Percentiles rank a stretch among this genome's conserved stretches.
Conservation (phyloP, 2,113 vertebrate species). For the Phasianus colchicus region DNA sequence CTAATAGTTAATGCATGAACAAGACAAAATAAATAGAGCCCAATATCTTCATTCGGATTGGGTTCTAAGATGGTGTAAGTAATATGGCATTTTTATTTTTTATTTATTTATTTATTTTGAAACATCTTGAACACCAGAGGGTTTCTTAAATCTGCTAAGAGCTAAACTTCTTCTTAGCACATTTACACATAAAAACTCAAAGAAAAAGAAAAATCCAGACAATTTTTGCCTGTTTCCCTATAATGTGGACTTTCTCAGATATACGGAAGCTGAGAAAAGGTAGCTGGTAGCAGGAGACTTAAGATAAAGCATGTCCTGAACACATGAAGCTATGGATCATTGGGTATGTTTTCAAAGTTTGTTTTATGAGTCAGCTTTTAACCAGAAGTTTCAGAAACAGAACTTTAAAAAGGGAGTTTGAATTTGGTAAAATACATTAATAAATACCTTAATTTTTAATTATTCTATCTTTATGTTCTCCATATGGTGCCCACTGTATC, state of each 20-base stretch:
- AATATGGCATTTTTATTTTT: not conserved
- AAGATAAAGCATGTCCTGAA: not conserved
- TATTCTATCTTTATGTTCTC: not conserved
- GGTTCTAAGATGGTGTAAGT: not conserved
- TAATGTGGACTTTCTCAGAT: not conserved
- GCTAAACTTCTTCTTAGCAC: not conserved
- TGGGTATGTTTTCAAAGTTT: not conserved
- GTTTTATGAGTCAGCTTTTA: not conserved
- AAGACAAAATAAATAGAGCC: not conserved
- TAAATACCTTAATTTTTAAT: fast-evolving
- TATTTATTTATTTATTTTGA: not conserved
- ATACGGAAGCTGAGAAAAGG: not conserved
- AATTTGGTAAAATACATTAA: not conserved
- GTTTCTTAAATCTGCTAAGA: not conserved
- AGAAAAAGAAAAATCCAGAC: not conserved
- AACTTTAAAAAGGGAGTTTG: not conserved
- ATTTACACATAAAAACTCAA: not conserved
- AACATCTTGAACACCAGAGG: not conserved
- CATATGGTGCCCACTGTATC: fast-evolving
- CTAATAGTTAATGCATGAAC: not conserved
- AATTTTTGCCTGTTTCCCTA: not conserved
- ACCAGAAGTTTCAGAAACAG: not conserved
- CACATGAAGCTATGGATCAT: not conserved
- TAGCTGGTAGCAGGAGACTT: not conserved
- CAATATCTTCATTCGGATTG: not conserved